phyloP scores from a whole-genome alignment of 2,888 invertebrate genomes.

The Tupiocoris notatus region DNA sequence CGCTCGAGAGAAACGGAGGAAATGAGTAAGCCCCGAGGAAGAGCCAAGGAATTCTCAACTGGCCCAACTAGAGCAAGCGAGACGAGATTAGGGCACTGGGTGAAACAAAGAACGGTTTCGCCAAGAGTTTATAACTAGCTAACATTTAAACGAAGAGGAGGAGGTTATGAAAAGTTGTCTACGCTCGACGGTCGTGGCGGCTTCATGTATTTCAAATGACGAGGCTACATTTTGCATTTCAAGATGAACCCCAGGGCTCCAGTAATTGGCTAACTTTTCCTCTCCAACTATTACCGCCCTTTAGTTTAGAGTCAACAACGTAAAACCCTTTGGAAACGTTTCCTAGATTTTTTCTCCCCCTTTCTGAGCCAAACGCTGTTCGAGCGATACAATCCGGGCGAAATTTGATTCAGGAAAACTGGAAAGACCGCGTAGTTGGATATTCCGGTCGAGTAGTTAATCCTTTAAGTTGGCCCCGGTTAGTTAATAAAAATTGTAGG shows the following conservation, averaged over 20 bases:
- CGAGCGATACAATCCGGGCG: too few relatives aligned
- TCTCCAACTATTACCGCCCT: constrained; percentile 37
- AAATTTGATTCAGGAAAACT: background rate
- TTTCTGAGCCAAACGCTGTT: too few relatives aligned
- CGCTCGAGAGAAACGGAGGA: background rate
- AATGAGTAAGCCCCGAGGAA: background rate
- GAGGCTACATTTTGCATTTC: constrained; percentile 31
- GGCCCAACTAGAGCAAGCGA: too few relatives aligned
- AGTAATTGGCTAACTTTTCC: constrained; percentile 41
- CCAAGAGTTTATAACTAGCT: constrained; percentile 41
- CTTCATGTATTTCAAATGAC: constrained; percentile 40
- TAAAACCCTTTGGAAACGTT: too few relatives aligned
- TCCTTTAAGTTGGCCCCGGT: background rate
- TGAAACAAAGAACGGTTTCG: constrained; percentile 16
- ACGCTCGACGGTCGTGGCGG: background rate
- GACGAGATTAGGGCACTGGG: too few relatives aligned
- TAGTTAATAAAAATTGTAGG: background rate
- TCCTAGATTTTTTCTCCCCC: too few relatives aligned
- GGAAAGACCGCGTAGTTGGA: background rate
- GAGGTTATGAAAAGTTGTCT: constrained; percentile 41
- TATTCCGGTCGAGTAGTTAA: background rate
- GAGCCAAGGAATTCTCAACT: background rate
- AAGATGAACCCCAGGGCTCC: constrained; percentile 1
- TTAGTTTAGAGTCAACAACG: constrained; percentile 38
- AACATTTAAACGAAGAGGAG: constrained; percentile 20